Base-by-base conservation (phyloP, 2,797 vertebrate genomes). In the Tamandua tetradactyla region DNA sequence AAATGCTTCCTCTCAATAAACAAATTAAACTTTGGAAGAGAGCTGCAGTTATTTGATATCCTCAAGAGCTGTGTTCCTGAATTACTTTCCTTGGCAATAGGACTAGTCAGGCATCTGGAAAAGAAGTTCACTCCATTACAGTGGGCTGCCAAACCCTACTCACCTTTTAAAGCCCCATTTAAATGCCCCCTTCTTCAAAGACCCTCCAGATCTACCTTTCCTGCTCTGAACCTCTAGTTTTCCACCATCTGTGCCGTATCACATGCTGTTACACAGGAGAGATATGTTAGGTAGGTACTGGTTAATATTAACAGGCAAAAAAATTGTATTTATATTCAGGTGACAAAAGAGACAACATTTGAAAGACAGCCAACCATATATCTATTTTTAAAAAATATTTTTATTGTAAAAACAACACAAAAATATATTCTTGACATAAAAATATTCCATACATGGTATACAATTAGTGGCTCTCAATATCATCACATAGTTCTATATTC, bases 361-460 rank as follows among this genome's bases (percentile, higher is more conserved):
- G 71, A 62, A n/a, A 75, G 32, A 42, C 4, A 42, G 49, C 27
- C 13, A 18, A 66, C 61, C 20, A 0, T 57, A 71, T 42, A 66
- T 94, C 92, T 61, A 13, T 75, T 69, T 66, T 93, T 37, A 61
- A n/a, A n/a, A n/a, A n/a, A n/a, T n/a, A n/a, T n/a, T n/a, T n/a
- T n/a, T n/a, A n/a, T n/a, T n/a, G n/a, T n/a, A n/a, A n/a, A n/a
- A n/a, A n/a, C n/a, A n/a, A n/a, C n/a, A n/a, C n/a, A n/a, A n/a
- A n/a, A n/a, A n/a, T n/a, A n/a, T n/a, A n/a, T n/a, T n/a, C n/a
- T n/a, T n/a, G n/a, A n/a, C n/a, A n/a, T n/a, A n/a, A n/a, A n/a
- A n/a, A n/a, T n/a, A n/a, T n/a, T n/a, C n/a, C n/a, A n/a, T n/a
- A n/a, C n/a, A n/a, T n/a, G n/a, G n/a, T n/a, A n/a, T n/a, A n/a